Evolutionary conservation across 1,140 invertebrate species (phyloP).

Genomic region (Cherax destructor): DNA sequence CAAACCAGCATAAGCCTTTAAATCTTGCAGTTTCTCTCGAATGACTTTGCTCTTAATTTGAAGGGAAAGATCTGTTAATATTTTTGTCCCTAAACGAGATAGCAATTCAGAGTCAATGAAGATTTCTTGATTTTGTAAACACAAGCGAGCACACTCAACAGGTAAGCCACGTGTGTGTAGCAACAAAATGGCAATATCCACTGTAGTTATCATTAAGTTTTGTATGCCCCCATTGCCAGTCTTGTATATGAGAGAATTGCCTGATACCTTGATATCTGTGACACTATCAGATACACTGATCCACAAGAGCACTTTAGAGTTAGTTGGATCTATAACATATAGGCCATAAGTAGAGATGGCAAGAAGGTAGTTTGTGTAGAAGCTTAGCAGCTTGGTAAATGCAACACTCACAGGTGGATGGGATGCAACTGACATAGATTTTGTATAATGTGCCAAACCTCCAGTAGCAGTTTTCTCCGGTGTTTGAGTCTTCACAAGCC

Average conservation of each 20-base stretch:
- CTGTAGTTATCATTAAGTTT: constrained; percentile 58
- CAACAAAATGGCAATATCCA: constrained; percentile 50
- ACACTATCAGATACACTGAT: constrained; percentile 51
- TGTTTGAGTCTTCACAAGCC: not conserved
- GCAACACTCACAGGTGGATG: constrained; percentile 56
- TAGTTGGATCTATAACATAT: constrained; percentile 51
- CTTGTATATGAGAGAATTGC: constrained; percentile 50
- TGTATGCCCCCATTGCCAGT: constrained; percentile 38
- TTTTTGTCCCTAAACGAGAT: constrained; percentile 34
- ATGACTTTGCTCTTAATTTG: constrained; percentile 10
- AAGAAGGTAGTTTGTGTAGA: constrained; percentile 56
- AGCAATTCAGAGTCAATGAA: constrained; percentile 41
- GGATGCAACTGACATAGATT: not conserved
- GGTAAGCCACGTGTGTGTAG: constrained; percentile 23
- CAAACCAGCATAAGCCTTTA: not conserved
- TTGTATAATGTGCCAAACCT: not conserved
- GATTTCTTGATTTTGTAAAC: constrained; percentile 20
- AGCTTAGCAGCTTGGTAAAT: constrained; percentile 53
- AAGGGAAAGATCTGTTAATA: constrained; percentile 38
- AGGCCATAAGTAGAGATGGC: constrained; percentile 48
- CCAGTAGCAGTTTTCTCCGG: not conserved
- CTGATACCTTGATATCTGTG: constrained; percentile 45
- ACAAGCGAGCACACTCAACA: constrained; percentile 36
- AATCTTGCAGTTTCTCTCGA: constrained; percentile 9
- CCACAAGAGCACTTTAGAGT: constrained; percentile 50